Conservation (phyloP, 2,888 invertebrate genomes). For the Cyclophora punctaria region DNA sequence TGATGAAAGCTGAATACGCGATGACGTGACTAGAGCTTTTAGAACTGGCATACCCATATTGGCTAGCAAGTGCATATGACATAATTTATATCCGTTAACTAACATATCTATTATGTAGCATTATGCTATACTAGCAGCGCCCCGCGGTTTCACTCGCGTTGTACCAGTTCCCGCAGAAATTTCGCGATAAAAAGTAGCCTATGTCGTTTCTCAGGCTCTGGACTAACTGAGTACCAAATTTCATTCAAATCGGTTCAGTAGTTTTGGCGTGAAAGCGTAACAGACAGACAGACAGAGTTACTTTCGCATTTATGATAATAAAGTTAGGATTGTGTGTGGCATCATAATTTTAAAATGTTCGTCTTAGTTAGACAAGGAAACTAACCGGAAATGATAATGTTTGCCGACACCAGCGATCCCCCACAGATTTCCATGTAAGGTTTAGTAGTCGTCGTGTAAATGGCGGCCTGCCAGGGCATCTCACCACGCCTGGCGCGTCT, state of each 20-base stretch:
- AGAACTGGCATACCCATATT: not conserved
- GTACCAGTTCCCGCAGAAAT: too few relatives aligned
- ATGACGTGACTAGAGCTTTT: not conserved
- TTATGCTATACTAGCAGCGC: too few relatives aligned
- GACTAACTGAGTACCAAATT: too few relatives aligned
- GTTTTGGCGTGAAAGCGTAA: too few relatives aligned
- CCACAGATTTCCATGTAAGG: not conserved
- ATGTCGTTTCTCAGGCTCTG: too few relatives aligned
- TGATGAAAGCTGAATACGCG: not conserved
- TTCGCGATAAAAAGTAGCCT: too few relatives aligned
- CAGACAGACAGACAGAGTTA: too few relatives aligned
- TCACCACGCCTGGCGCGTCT: not conserved
- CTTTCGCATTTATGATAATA: not conserved
- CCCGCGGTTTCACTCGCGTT: too few relatives aligned
- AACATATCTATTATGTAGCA: not conserved
- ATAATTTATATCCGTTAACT: not conserved
- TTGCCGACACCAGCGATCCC: not conserved
- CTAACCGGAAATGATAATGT: not conserved
- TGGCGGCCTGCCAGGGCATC: not conserved
- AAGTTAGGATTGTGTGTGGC: not conserved
- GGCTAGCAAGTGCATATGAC: not conserved
- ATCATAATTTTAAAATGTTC: not conserved
- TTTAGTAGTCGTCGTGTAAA: not conserved
- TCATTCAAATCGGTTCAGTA: too few relatives aligned
- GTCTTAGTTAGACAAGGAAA: not conserved